Conservation (phyloP, 1,140 invertebrate species). For the Apis mellifera region DNA sequence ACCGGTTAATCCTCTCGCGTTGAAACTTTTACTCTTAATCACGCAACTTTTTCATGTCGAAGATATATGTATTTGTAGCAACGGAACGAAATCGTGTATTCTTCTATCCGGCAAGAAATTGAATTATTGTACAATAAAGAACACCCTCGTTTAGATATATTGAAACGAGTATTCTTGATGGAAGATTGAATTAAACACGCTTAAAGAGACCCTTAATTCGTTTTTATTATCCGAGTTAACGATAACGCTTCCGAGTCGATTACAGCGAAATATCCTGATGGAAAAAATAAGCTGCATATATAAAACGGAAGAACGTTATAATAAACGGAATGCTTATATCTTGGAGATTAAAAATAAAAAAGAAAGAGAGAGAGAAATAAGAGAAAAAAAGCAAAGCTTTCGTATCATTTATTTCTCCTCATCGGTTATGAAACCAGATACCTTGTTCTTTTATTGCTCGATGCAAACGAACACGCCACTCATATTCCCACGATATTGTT, state of each 20-base stretch:
- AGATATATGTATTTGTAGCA: too few relatives aligned
- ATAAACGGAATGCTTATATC: slow-evolving; percentile 3
- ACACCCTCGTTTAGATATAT: too few relatives aligned
- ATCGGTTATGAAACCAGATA: background rate
- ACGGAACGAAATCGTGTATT: too few relatives aligned
- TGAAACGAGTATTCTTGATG: too few relatives aligned
- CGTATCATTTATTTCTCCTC: slow-evolving; percentile 1
- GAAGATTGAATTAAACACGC: too few relatives aligned
- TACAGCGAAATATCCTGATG: background rate
- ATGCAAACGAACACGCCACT: slow-evolving; percentile 7
- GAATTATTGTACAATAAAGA: too few relatives aligned
- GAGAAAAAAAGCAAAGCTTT: background rate
- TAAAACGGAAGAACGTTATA: background rate
- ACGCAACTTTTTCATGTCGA: background rate
- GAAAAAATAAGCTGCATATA: background rate
- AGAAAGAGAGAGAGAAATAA: background rate
- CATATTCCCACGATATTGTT: background rate
- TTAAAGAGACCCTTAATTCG: too few relatives aligned
- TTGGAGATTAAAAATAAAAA: slow-evolving; percentile 18
- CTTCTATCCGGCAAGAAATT: background rate
- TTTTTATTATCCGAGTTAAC: background rate
- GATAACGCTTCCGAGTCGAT: background rate
- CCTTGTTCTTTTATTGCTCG: slow-evolving; percentile 9
- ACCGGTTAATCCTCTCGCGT: background rate
- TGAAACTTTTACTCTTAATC: background rate